These are phyloP conservation scores for Monopis laevigella DNA, from an alignment of 2,888 invertebrate genomes.

Conservation along the genomic window DNA sequence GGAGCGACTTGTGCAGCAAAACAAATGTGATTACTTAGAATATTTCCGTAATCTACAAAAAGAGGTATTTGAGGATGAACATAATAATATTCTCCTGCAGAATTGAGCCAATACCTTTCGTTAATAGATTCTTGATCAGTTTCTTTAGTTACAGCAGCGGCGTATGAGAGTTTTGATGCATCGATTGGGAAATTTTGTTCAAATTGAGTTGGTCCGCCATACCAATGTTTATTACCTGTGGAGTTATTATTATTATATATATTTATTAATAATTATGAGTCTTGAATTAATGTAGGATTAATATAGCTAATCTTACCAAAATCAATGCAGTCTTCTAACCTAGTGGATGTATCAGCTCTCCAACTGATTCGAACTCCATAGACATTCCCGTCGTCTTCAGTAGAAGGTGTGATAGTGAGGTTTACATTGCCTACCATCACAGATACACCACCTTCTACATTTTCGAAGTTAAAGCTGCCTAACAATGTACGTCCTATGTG, in stretches of 20 bases:
- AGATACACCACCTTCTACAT: constrained; percentile 37
- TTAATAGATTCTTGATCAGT: constrained; percentile 63
- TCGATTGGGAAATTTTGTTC: constrained; percentile 72
- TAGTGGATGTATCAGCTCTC: constrained; percentile 30
- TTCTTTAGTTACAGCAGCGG: constrained; percentile 64
- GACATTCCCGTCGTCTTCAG: constrained; percentile 30
- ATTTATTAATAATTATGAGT: too few species aligned
- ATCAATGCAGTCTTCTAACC: constrained; percentile 59
- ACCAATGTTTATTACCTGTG: constrained; percentile 70
- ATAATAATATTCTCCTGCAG: constrained; percentile 73
- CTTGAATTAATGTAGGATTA: too few species aligned
- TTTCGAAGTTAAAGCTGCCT: constrained; percentile 31
- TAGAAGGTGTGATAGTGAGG: constrained; percentile 36
- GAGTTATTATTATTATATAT: too few species aligned
- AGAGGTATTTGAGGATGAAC: constrained; percentile 72
- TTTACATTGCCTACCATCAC: constrained; percentile 33
- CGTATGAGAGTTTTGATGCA: constrained; percentile 51
- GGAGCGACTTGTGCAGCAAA: constrained; percentile 62
- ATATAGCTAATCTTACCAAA: constrained; percentile 33
- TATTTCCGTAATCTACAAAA: constrained; percentile 74
- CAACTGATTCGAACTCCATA: constrained; percentile 45
- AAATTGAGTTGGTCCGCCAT: constrained; percentile 71
- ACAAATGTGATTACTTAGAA: constrained; percentile 61
- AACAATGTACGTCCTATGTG: constrained; percentile 46
- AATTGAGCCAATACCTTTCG: constrained; percentile 79